Percentiles rank a stretch among this genome's conserved stretches.
Conservation (phyloP, 2,888 invertebrate species). For the Leptopilina syphax region DNA sequence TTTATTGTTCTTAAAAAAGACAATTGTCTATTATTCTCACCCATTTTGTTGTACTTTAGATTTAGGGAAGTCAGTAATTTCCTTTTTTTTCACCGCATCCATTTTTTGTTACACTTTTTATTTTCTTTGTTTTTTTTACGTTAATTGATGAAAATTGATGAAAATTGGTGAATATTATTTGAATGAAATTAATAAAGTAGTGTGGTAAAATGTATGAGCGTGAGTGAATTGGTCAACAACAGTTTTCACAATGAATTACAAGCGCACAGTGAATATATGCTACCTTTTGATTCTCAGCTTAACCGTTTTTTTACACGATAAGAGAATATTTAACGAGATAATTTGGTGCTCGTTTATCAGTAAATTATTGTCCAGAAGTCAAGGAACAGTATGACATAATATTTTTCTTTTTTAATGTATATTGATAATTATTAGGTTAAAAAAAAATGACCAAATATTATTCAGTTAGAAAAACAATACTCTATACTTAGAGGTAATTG, state of each 20-base stretch:
- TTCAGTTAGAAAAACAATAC: not conserved
- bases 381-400: conserved; percentile 26
- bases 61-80: not conserved
- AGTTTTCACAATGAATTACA: conserved; percentile 11
- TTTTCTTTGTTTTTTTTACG: not conserved
- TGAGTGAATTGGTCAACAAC: conserved; percentile 7
- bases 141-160: too few relatives aligned
- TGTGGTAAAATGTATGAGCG: not conserved
- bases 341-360: conserved; percentile 21
- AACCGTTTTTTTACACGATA: conserved; percentile 3
- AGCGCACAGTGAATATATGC: conserved; percentile 6
- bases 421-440: not conserved
- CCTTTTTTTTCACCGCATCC: conserved; percentile 1
- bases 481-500: not conserved
- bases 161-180: too few relatives aligned
- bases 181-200: not conserved
- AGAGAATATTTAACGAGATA: conserved; percentile 25
- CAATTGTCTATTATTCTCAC: not conserved
- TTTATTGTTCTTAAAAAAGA: not conserved
- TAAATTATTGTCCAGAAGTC: conserved; percentile 12
- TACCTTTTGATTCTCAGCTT: conserved; percentile 3
- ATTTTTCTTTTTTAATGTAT: not conserved
- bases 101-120: conserved; percentile 3
- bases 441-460: not conserved
- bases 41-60: conserved; percentile 9